These are phyloP conservation scores for Selenia dentaria DNA, from an alignment of 2,888 invertebrate genomes.

Conservation along the genomic window DNA sequence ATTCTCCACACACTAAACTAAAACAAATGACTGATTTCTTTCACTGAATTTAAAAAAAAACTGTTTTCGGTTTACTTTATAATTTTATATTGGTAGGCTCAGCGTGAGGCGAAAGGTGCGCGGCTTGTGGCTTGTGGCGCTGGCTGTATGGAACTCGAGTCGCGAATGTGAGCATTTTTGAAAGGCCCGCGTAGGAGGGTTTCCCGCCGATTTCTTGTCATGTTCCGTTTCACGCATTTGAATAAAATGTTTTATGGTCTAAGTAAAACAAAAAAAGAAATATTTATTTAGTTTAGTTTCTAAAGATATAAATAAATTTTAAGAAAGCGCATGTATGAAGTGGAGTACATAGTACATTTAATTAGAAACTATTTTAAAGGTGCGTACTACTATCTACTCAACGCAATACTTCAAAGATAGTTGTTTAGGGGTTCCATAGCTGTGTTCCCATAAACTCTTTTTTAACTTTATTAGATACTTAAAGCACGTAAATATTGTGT, in stretches of 20 bases:
- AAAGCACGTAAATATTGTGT: too few relatives aligned
- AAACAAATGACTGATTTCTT: constrained; percentile 21
- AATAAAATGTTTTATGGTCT: not conserved
- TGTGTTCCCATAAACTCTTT: too few relatives aligned
- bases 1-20: constrained; percentile 19
- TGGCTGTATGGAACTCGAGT: constrained; percentile 62
- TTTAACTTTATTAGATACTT: too few relatives aligned
- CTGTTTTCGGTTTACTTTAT: constrained; percentile 10
- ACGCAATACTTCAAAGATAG: too few relatives aligned
- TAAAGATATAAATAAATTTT: too few relatives aligned
- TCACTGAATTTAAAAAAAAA: constrained; percentile 33
- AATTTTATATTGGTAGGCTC: constrained; percentile 39
- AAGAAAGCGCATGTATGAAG: too few relatives aligned
- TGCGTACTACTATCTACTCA: too few relatives aligned
- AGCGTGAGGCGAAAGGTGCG: constrained; percentile 71
- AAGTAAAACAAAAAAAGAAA: too few relatives aligned
- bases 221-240: constrained; percentile 63
- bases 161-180: constrained; percentile 74
- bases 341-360: too few relatives aligned
- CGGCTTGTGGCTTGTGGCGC: constrained; percentile 44
- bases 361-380: too few relatives aligned
- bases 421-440: too few relatives aligned
- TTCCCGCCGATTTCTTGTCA: constrained; percentile 69
- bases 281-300: too few relatives aligned
- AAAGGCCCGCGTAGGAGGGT: constrained; percentile 84